Evolutionary conservation across 2,113 vertebrate genomes (phyloP), one percentile per base, ranked within the genome.

Genomic region (Xiphophorus maculatus): DNA sequence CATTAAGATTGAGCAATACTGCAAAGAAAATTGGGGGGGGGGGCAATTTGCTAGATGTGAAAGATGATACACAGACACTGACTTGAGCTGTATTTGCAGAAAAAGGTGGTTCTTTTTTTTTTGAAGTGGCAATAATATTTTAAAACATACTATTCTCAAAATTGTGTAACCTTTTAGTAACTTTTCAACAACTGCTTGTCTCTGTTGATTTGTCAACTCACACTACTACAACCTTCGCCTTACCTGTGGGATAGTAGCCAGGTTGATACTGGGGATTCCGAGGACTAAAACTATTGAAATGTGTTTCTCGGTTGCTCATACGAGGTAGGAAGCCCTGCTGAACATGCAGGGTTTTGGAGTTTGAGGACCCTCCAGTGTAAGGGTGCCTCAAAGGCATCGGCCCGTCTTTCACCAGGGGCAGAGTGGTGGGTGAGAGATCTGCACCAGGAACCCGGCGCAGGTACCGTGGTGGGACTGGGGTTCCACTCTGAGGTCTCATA

Each of bases 211-310:
- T 48, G 14, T 17, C 9, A 25, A n/a, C 25, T n/a, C 10, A 7
- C 12, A 44, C 22, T 54, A 54, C 25, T 9, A 27, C 25, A n/a
- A 42, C 13, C n/a, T 10, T 12, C 4, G 15, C 27, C 54, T 77
- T 87, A 96, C 95, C 92, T 94, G 94, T 62, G 60, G 92, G 78
- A 80, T 85, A 94, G 90, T 80, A 93, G 87, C 81, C 87, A 79
- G 92, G 90, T 0, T 84, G 91, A 88, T 87, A 93, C 51, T 92
- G 93, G 54, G 78, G n/a, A 54, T 89, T 83, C 51, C 42, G 54
- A 73, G 91, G 77, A 33, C 81, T 54, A 71, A 88, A 94, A 79
- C 81, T 79, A 74, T 66, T 87, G 6, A 85, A 90, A 3, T 88
- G 91, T 74, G 91, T 89, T 71, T 35, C 80, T 32, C 91, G 29